Evolutionary conservation across 2,888 invertebrate genomes (phyloP), one percentile per base, ranked within the genome.

Genomic region (Steinernema carpocapsae): DNA sequence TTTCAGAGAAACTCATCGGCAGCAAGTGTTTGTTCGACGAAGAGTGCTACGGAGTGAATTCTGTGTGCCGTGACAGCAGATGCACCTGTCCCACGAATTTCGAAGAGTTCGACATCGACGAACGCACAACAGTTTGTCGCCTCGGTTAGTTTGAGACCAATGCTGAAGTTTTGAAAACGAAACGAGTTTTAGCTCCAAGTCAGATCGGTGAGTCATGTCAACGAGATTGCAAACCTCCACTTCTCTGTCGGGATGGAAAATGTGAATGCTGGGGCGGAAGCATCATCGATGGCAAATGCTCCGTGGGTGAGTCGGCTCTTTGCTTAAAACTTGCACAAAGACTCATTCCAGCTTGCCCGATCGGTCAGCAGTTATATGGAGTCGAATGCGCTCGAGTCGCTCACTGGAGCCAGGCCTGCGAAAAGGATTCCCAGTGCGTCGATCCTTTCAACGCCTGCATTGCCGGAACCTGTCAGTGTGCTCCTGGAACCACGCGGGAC

Each of bases 241-340:
- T 87, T 52, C 74, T 88, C 70, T 87, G 87, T 74, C 76, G 87
- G 24, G 85, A 87, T 74, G 86, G 87, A 17, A 85, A 84, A 72
- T 87, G 87, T 79, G 87, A 87, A 48, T 87, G 87, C 74, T 87
- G 85, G 84, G 86, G 87, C 51, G 86, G 86, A 17, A 85, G 85
- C 71, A 80, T 86, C 51, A 77, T 84, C 32, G 83, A 85, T 73
- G 85, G 83, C 51, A 81, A 84, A 75, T 87, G 87, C 78, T 81
- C 82, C 48, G 87, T 87, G 70, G 82, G 87, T 87, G 77, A 82
- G 87, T 72, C 19, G 7, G 10, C 0, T 17, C 19, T 32, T 42
- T 17, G 10, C 10, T 64, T 29, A 6, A n/a, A 22, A 14, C 29
- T 12, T 4, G 22, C n/a, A n/a, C n/a, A 43, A 24, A 22, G 22